These are phyloP conservation scores for Macquaria australasica DNA, from an alignment of 2,113 vertebrate genomes.

Conservation along the genomic window DNA sequence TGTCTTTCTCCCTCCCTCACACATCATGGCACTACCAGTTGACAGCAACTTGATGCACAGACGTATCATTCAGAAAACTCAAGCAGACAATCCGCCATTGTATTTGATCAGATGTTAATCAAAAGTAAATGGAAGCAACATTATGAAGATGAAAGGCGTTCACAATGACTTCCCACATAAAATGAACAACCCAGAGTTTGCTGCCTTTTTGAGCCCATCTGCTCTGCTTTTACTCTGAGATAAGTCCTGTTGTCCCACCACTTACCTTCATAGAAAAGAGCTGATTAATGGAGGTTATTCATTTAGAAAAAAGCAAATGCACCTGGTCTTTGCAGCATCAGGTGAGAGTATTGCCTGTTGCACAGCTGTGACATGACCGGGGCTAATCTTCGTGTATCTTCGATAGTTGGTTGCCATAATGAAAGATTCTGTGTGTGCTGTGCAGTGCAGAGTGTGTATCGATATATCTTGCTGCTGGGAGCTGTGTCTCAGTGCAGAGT, in stretches of 20 bases:
- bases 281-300: not conserved
- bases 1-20: constrained; percentile 58
- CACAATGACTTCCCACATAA: constrained; percentile 37
- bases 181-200: constrained; percentile 1
- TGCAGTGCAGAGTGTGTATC: constrained; percentile 16
- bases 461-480: constrained; percentile 41
- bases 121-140: constrained; percentile 49
- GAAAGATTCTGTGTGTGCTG: constrained; percentile 24
- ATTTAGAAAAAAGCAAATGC: not conserved
- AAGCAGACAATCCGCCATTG: constrained; percentile 51
- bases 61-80: constrained; percentile 76
- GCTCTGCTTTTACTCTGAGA: constrained; percentile 21
- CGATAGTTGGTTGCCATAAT: constrained; percentile 11
- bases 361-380: not conserved
- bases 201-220: constrained; percentile 23
- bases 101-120: constrained; percentile 48
- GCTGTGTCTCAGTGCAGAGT: constrained; percentile 47
- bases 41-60: constrained; percentile 80
- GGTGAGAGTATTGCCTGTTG: constrained; percentile 3
- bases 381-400: constrained; percentile 24
- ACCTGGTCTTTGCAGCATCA: constrained; percentile 9
- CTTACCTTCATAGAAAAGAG: constrained; percentile 1
- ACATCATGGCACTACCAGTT: constrained; percentile 77
- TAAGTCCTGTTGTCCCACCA: not conserved
- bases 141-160: constrained; percentile 30